Evolutionary conservation across 1,140 invertebrate genomes (phyloP).

Genomic region (Triops cancriformis): DNA sequence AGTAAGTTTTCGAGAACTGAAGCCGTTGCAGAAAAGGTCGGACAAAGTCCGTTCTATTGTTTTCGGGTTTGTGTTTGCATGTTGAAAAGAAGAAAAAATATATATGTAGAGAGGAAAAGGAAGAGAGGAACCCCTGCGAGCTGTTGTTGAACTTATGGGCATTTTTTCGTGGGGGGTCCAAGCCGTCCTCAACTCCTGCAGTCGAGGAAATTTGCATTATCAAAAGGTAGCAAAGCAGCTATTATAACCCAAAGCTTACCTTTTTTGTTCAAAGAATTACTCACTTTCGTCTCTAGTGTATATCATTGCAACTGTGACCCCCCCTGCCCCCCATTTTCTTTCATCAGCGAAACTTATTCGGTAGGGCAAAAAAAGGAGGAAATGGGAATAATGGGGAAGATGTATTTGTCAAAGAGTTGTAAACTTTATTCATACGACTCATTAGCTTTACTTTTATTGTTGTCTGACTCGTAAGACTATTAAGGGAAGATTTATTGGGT

Average conservation of each 20-base stretch:
- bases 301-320: not conserved
- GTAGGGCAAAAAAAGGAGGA: too few relatives aligned
- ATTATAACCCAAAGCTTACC: conserved; percentile 6
- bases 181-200: not conserved
- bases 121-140: not conserved
- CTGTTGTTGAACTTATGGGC: conserved; percentile 8
- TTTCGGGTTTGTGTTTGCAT: not conserved
- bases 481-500: too few relatives aligned
- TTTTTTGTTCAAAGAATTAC: conserved; percentile 11
- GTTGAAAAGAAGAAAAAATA: not conserved
- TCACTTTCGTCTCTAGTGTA: not conserved
- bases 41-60: not conserved
- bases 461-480: too few relatives aligned
- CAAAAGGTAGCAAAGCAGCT: conserved; percentile 11
- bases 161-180: conserved; percentile 12
- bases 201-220: not conserved
- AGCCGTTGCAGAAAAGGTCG: not conserved
- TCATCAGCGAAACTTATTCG: too few relatives aligned
- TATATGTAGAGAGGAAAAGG: not conserved
- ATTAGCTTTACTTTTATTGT: too few relatives aligned
- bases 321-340: not conserved
- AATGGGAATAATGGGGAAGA: too few relatives aligned
- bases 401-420: too few relatives aligned
- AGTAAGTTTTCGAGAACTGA: not conserved
- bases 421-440: too few relatives aligned